Conservation (phyloP, 2,797 vertebrate genomes). For the Allobates femoralis region DNA sequence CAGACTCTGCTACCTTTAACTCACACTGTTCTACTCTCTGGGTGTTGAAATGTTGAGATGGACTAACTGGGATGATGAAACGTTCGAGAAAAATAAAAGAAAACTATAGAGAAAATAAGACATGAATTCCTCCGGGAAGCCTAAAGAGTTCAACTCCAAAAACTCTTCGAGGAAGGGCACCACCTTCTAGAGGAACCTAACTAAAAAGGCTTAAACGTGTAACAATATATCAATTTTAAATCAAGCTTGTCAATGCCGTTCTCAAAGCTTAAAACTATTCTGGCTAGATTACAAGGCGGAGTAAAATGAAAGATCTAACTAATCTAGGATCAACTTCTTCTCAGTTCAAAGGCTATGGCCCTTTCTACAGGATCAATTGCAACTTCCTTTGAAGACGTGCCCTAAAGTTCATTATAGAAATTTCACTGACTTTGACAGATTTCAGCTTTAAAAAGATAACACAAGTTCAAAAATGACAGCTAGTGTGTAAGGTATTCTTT, state of each 20-base stretch:
- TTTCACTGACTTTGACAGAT: conserved; percentile 79
- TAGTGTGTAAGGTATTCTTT: conserved; percentile 32
- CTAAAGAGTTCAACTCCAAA: conserved; percentile 24
- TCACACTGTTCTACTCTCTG: conserved; percentile 62
- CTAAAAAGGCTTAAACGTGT: conserved; percentile 17
- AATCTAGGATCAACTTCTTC: conserved; percentile 76
- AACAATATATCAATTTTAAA: conserved; percentile 61
- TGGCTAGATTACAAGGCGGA: conserved; percentile 76
- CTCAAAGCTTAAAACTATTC: conserved; percentile 69
- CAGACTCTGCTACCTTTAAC: conserved; percentile 72
- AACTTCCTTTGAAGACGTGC: conserved; percentile 83
- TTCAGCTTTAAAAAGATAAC: conserved; percentile 80
- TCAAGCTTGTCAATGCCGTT: conserved; percentile 63
- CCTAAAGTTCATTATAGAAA: conserved; percentile 87
- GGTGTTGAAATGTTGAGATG: conserved; percentile 67
- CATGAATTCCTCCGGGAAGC: not conserved
- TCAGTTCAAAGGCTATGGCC: conserved; percentile 77
- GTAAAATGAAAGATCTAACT: conserved; percentile 74
- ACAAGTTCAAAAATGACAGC: conserved; percentile 62
- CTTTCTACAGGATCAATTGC: conserved; percentile 71
- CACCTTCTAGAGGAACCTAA: conserved; percentile 10
- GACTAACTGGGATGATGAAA: conserved; percentile 33
- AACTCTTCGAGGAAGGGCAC: not conserved
- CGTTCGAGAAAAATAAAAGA: conserved; percentile 64
- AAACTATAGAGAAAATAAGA: conserved; percentile 44